Conservation (phyloP, 2,888 invertebrate species). For the Mesorhabditis belari region DNA sequence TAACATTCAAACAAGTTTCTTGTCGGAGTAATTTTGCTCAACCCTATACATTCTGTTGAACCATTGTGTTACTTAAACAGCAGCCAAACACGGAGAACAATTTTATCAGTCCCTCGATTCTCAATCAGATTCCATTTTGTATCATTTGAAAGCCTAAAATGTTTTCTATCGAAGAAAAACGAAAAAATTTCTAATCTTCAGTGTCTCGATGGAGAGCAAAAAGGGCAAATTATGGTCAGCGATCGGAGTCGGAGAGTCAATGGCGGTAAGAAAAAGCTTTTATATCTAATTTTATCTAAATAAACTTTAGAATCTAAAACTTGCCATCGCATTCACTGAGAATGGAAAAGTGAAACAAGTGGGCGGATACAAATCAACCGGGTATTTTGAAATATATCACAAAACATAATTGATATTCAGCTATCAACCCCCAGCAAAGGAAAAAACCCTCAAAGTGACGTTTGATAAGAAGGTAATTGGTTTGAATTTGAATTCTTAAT, state of each 20-base stretch:
- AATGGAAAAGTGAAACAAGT: slow-evolving; percentile 21
- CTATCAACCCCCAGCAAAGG: background rate
- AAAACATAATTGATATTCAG: background rate
- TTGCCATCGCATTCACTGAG: slow-evolving; percentile 28
- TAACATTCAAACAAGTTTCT: too few species aligned
- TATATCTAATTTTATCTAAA: background rate
- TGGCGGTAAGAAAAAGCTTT: slow-evolving; percentile 16
- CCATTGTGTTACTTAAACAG: too few species aligned
- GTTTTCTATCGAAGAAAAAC: too few species aligned
- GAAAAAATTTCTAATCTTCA: too few species aligned
- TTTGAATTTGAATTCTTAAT: background rate
- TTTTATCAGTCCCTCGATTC: too few species aligned
- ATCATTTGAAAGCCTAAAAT: too few species aligned
- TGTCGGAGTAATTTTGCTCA: too few species aligned
- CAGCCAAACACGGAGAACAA: too few species aligned
- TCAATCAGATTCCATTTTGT: too few species aligned
- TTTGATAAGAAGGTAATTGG: background rate
- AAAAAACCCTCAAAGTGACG: slow-evolving; percentile 2
- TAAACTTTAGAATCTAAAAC: slow-evolving; percentile 12
- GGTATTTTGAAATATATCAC: slow-evolving; percentile 8
- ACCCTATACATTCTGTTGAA: too few species aligned
- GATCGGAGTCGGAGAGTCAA: slow-evolving; percentile 29
- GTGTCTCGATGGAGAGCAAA: slow-evolving; percentile 19
- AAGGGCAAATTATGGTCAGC: slow-evolving; percentile 34
- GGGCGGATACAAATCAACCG: slow-evolving; percentile 19